Conservation (phyloP, 2,888 invertebrate genomes). For the Drosophila antonietae region DNA sequence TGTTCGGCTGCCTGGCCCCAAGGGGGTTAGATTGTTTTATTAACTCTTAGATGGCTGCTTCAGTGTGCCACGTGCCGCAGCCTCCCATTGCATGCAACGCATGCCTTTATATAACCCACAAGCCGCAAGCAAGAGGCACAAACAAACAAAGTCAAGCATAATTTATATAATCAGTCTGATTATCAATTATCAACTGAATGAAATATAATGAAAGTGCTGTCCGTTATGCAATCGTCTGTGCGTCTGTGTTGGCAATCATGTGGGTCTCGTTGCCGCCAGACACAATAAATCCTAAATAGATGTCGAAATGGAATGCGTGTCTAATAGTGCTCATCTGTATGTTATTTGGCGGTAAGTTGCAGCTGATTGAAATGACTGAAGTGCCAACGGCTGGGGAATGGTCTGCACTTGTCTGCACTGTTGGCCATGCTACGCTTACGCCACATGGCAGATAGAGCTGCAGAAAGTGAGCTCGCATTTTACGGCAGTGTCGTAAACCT, state of each 20-base stretch:
- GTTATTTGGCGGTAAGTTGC: constrained; percentile 12
- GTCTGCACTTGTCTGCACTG: constrained; percentile 25
- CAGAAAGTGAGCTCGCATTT: constrained; percentile 12
- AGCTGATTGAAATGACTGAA: constrained; percentile 40
- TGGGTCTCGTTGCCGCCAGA: background rate
- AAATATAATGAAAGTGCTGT: background rate
- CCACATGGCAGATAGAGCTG: constrained; percentile 26
- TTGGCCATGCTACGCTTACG: constrained; percentile 51
- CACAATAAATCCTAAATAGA: background rate
- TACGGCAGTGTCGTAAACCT: constrained; percentile 50
- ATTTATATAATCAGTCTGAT: constrained; percentile 36
- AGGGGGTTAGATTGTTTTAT: constrained; percentile 32
- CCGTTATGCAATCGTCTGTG: constrained; percentile 16
- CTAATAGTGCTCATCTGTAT: background rate
- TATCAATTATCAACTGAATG: constrained; percentile 26
- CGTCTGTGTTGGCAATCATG: constrained; percentile 1
- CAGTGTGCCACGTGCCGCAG: constrained; percentile 35
- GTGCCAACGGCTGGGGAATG: constrained; percentile 37
- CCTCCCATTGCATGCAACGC: constrained; percentile 4
- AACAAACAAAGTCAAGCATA: background rate
- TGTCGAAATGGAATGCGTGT: background rate
- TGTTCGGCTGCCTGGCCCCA: constrained; percentile 39
- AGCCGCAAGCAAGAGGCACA: background rate
- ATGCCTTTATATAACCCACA: constrained; percentile 31
- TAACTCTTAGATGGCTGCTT: constrained; percentile 35